Conservation (phyloP, 2,113 vertebrate genomes). For the Xiphophorus couchianus region DNA sequence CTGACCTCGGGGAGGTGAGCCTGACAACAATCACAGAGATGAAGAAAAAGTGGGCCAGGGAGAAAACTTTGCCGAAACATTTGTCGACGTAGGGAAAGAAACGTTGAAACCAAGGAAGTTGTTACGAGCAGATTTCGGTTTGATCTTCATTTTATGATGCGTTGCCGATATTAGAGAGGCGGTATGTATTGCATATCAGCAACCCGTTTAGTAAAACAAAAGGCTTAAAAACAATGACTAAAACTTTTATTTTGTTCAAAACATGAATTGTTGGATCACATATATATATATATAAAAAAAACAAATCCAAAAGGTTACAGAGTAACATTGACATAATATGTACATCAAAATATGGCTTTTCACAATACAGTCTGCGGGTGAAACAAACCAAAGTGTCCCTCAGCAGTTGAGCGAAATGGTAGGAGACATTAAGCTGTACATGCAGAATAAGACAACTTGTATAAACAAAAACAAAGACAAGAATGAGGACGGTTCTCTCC, state of each 20-base stretch:
- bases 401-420: slow-evolving; percentile 28
- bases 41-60: slow-evolving; percentile 18
- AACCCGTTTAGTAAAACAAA: background rate
- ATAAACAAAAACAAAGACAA: slow-evolving; percentile 56
- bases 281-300: slow-evolving; percentile 26
- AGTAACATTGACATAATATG: slow-evolving; percentile 44
- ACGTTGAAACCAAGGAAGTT: background rate
- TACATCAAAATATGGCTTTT: slow-evolving; percentile 65
- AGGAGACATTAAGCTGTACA: slow-evolving; percentile 38
- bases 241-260: slow-evolving; percentile 70
- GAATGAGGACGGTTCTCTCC: slow-evolving; percentile 53
- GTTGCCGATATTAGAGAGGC: background rate
- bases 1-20: slow-evolving; percentile 61
- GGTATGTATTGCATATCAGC: no score
- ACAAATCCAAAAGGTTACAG: slow-evolving; percentile 40
- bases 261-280: slow-evolving; percentile 30
- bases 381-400: slow-evolving; percentile 6
- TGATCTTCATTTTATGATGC: background rate
- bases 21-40: slow-evolving; percentile 48
- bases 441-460: slow-evolving; percentile 33
- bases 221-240: slow-evolving; percentile 27
- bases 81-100: background rate
- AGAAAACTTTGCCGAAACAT: background rate
- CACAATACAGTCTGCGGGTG: slow-evolving; percentile 27
- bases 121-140: background rate